Conservation (phyloP, 2,888 invertebrate genomes). For the Heliothis peltigera region DNA sequence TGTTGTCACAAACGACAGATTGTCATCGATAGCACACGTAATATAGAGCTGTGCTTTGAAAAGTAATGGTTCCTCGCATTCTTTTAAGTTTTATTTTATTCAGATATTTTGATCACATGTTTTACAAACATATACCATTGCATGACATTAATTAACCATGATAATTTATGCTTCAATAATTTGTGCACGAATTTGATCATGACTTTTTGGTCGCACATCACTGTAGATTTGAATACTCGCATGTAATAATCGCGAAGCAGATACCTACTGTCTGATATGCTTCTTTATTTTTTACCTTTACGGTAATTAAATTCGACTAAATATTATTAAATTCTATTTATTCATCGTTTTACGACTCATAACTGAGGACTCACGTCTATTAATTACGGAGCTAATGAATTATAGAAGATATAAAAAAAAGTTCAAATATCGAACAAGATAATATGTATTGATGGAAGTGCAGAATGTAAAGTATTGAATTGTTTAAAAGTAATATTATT, state of each 20-base stretch:
- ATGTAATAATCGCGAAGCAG: too few relatives aligned
- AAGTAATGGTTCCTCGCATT: neutral
- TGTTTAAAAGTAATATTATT: conserved; percentile 6
- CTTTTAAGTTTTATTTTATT: neutral
- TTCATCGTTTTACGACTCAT: conserved; percentile 26
- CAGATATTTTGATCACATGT: too few relatives aligned
- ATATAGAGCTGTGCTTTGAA: conserved; percentile 42
- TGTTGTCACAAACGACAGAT: conserved; percentile 68
- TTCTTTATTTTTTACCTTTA: neutral
- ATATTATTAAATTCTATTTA: conserved; percentile 21
- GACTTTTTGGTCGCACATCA: too few relatives aligned
- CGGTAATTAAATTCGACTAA: neutral
- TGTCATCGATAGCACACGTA: conserved; percentile 38
- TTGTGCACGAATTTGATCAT: too few relatives aligned
- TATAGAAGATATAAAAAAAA: conserved; percentile 43
- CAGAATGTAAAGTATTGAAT: conserved; percentile 18
- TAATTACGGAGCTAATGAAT: conserved; percentile 35
- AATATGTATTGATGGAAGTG: conserved; percentile 50
- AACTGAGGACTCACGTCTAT: conserved; percentile 24
- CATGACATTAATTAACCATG: too few relatives aligned
- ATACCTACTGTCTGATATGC: too few relatives aligned
- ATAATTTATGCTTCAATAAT: too few relatives aligned
- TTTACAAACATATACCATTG: too few relatives aligned
- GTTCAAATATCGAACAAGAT: conserved; percentile 51
- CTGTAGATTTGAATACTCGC: too few relatives aligned